phyloP scores from a whole-genome alignment of 2,888 invertebrate species.

The Neoitamus cyanurus region DNA sequence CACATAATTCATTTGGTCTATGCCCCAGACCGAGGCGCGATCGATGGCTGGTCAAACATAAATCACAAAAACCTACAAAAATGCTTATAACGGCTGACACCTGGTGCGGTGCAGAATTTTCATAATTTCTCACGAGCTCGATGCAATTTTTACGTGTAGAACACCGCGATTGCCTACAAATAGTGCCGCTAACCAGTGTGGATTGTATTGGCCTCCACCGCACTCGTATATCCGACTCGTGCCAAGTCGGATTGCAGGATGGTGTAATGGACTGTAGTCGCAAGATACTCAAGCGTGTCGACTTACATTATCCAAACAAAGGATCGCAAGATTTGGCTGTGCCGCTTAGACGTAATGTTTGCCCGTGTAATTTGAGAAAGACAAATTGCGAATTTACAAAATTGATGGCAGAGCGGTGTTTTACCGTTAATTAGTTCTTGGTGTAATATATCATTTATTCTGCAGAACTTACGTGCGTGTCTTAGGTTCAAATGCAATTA shows the following conservation, averaged over 20 bases:
- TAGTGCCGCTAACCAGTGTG: not conserved
- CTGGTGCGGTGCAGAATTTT: not conserved
- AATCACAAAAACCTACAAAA: conserved; percentile 15
- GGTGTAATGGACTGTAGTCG: not conserved
- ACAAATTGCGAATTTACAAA: not conserved
- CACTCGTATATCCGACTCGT: not conserved
- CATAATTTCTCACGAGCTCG: conserved; percentile 26
- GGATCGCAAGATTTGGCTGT: not conserved
- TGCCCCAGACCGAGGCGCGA: not conserved
- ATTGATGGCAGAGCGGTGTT: not conserved
- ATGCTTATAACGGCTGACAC: not conserved
- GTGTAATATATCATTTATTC: not conserved
- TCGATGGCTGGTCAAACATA: not conserved
- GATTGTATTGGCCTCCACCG: not conserved
- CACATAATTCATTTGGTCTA: not conserved
- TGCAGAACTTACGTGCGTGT: not conserved
- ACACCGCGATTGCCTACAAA: not conserved
- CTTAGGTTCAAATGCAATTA: too few species aligned
- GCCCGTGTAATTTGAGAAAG: not conserved
- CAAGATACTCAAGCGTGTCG: not conserved
- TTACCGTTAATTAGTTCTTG: not conserved
- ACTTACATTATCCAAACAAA: not conserved
- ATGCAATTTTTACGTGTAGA: not conserved
- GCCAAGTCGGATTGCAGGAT: not conserved
- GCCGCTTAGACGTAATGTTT: not conserved